Evolutionary conservation across 2,797 vertebrate species (phyloP), one percentile per base, ranked within the genome.

Genomic region (Aeoliscus strigatus): DNA sequence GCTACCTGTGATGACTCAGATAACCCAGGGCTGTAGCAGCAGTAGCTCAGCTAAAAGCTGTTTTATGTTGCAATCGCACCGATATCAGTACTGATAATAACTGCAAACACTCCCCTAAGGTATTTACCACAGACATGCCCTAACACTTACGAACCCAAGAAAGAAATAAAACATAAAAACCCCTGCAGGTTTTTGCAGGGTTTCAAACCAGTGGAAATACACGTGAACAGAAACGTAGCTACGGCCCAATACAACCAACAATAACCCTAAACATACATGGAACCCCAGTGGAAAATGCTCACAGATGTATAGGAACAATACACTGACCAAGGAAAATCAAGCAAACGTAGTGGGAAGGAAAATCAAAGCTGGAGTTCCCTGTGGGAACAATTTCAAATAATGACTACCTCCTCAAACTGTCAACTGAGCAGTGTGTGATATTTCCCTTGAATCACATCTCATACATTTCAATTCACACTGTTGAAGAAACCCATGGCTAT

Each of bases 1-100:
- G 48, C 37, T 64, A 68, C 73, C 52, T 47, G 33, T 7, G 72
- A 74, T 76, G 65, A 61, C 64, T 70, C 33, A 30, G 74, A 82
- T 74, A 74, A 82, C 65, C 53, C 21, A 8, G 32, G 7, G 38
- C 5, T 50, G 54, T 39, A 53, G 34, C 40, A 46, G 31, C 6
- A 10, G 60, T 37, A 23, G 31, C 49, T 39, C 53, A 56, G 38
- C 4, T 5, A 0, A 25, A 45, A 17, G 11, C 4, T 31, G 28
- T 28, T 33, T 49, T 47, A 4, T 2, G 29, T 23, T 3, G 18
- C 25, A 41, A 27, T 15, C 28, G 1, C 6, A 17, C 32, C 13
- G 39, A 47, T 43, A 38, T 10, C 24, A 10, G 9, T 9, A 8
- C 27, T 8, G 47, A 51, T 29, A 33, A 8, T 23, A 14, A 37